A percentile compares a stretch with the other conserved stretches of the same genome.
phyloP scores from a whole-genome alignment of 2,888 invertebrate genomes.

The Habrosyne pyritoides region DNA sequence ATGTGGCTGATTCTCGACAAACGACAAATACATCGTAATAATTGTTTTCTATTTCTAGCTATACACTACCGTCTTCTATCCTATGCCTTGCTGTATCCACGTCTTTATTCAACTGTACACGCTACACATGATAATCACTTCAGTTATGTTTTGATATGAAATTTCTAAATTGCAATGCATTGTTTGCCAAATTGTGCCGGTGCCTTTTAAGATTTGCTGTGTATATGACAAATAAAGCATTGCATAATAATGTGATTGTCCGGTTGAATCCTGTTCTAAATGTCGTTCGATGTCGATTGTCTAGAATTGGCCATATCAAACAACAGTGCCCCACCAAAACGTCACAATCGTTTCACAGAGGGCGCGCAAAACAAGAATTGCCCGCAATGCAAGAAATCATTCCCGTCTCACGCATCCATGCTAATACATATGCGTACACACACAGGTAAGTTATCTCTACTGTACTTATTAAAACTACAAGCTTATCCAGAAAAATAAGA shows the following conservation, averaged over 20 bases:
- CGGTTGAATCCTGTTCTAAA: conserved; percentile 58
- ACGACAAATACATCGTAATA: conserved; percentile 47
- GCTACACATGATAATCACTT: conserved; percentile 79
- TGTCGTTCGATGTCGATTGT: conserved; percentile 79
- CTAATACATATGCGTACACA: conserved; percentile 90
- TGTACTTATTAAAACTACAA: neutral
- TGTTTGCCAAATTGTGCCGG: conserved; percentile 34
- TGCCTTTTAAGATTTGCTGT: neutral
- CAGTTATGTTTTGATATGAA: conserved; percentile 65
- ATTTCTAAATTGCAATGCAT: conserved; percentile 47
- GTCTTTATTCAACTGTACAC: conserved; percentile 19
- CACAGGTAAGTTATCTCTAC: conserved; percentile 75
- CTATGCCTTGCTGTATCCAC: conserved; percentile 26
- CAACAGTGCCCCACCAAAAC: conserved; percentile 86
- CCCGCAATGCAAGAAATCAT: conserved; percentile 87
- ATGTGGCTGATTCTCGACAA: conserved; percentile 80
- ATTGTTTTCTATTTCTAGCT: conserved; percentile 13
- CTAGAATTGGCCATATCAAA: conserved; percentile 90
- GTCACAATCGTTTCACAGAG: conserved; percentile 84
- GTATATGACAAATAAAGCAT: conserved; percentile 27
- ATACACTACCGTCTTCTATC: conserved; percentile 13
- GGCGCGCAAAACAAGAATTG: conserved; percentile 85
- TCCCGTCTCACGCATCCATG: conserved; percentile 91
- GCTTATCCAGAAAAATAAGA: too few species aligned
- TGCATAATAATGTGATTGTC: conserved; percentile 36